Percentiles rank a stretch among this genome's conserved stretches.
Conservation (phyloP, 2,113 vertebrate species). For the Parus major region DNA sequence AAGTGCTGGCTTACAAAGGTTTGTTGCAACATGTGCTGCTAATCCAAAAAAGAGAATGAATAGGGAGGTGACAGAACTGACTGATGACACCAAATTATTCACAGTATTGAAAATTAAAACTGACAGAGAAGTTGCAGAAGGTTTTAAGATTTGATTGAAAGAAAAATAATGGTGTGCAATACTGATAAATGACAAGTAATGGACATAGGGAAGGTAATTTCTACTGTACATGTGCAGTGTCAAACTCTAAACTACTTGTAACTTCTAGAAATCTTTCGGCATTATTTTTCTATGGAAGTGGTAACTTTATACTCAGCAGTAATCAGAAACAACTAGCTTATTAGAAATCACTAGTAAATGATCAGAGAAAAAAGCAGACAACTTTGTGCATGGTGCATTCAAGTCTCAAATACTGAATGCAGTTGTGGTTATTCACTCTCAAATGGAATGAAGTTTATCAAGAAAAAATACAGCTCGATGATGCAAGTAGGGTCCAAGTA, state of each 20-base stretch:
- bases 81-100: neutral
- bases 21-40: neutral
- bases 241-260: neutral
- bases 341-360: neutral
- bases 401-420: neutral
- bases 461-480: neutral
- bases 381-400: neutral
- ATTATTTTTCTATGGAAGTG: neutral
- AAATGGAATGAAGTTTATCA: neutral
- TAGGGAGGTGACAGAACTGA: neutral
- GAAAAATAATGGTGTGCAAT: neutral
- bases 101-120: neutral
- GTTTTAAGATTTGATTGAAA: neutral
- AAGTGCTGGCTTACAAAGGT: neutral
- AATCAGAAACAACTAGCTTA: neutral
- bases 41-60: neutral
- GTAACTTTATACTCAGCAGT: neutral
- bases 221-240: neutral
- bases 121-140: neutral
- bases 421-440: neutral
- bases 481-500: neutral
- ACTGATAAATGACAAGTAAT: neutral
- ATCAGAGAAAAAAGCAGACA: neutral
- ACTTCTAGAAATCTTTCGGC: neutral
- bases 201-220: neutral